Base-by-base conservation (phyloP, 2,113 vertebrate species). In the Tragelaphus buxtoni region DNA sequence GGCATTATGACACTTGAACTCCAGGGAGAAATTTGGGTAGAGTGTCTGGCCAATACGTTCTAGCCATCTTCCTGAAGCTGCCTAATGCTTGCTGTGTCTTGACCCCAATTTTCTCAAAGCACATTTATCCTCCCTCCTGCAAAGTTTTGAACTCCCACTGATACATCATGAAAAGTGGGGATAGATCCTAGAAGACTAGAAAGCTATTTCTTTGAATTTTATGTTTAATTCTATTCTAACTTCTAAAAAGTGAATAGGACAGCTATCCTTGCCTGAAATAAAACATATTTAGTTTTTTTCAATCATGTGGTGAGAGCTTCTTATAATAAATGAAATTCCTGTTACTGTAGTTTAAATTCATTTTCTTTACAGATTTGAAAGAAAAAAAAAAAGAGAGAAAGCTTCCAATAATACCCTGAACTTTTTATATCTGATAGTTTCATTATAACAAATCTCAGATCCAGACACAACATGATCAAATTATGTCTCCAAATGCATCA, bases 1-100 rank as follows among this genome's bases (percentile, higher is more conserved):
- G 87, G 60, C 55, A 85, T 97, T 88, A 94, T 81, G 80, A 90
- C 92, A 97, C 69, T 94, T 95, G 96, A 92, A 95, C 97, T 96
- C 95, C 56, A 95, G 94, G 94, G 96, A 97, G 86, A 97, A 93
- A 96, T 98, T 47, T 94, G 84, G 92, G 86, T 63, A 83, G 47
- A 91, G 55, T 92, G 47, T 82, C 49, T 95, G 60, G 65, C 65
- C 95, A 92, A 39, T 77, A 80, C 82, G 76, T 97, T 96, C 87
- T 79, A 94, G 72, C 58, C 87, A 61, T 88, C 89, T 97, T 98
- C 92, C 69, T 91, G 84, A 95, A 95, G 92, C 92, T 96, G 92
- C 90, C 84, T 94, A 95, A 88, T 65, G 72, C 96, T 90, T 96
- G 84, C 97, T 98, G 97, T 97, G 95, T 96, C 98, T 94, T 96